Evolutionary conservation across 2,888 invertebrate genomes (phyloP).

Genomic region (Athetis lepigone): DNA sequence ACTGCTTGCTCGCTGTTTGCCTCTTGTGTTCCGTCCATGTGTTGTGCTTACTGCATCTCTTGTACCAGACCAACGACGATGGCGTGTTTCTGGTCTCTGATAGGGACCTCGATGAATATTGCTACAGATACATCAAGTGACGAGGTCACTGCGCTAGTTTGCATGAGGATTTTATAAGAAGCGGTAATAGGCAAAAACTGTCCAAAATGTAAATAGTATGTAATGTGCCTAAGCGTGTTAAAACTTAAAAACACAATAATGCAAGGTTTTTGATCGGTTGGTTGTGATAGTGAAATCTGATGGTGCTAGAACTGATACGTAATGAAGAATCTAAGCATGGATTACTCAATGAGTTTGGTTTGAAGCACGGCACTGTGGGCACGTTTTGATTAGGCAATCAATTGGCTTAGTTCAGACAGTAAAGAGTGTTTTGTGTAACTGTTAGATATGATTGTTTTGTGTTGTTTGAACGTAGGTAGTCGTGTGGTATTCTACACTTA

Average conservation of each 20-base stretch:
- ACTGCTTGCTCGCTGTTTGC: slow-evolving; percentile 92
- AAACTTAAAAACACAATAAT: slow-evolving; percentile 32
- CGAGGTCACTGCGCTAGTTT: slow-evolving; percentile 54
- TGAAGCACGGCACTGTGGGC: slow-evolving; percentile 62
- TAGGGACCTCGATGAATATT: slow-evolving; percentile 82
- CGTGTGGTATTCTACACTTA: slow-evolving; percentile 56
- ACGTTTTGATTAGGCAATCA: slow-evolving; percentile 61
- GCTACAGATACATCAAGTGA: slow-evolving; percentile 79
- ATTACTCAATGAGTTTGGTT: slow-evolving; percentile 43
- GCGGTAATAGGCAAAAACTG: slow-evolving; percentile 54
- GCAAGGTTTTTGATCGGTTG: slow-evolving; percentile 37
- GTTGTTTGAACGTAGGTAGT: slow-evolving; percentile 68
- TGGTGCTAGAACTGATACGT: slow-evolving; percentile 61
- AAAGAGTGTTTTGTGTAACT: slow-evolving; percentile 62
- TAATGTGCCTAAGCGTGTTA: slow-evolving; percentile 50
- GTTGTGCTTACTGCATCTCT: slow-evolving; percentile 92
- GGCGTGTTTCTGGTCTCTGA: slow-evolving; percentile 73
- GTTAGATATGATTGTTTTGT: slow-evolving; percentile 62
- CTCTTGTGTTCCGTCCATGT: slow-evolving; percentile 92
- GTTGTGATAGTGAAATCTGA: slow-evolving; percentile 50
- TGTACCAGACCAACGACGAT: slow-evolving; percentile 82
- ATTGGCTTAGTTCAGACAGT: slow-evolving; percentile 67
- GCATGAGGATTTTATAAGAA: slow-evolving; percentile 61
- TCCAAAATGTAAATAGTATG: slow-evolving; percentile 54
- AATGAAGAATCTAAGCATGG: slow-evolving; percentile 52